A percentile compares a stretch with the other conserved stretches of the same genome.
phyloP scores from a whole-genome alignment of 2,888 invertebrate species.

The Oegoconia quadripuncta region DNA sequence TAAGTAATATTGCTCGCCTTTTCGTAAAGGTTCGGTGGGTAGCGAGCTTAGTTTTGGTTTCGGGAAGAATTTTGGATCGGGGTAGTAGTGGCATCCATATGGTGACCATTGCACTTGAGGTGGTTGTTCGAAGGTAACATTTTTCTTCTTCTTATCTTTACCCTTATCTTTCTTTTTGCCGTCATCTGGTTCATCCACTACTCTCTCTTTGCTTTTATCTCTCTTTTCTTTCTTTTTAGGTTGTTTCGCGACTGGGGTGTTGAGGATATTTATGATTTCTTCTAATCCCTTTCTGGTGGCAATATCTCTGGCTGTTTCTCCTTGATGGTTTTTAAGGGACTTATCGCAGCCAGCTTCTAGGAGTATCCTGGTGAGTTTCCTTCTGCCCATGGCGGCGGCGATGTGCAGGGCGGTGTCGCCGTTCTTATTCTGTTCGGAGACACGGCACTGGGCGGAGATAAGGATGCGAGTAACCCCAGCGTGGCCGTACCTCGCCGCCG shows the following conservation, averaged over 20 bases:
- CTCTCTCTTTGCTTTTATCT: constrained; percentile 75
- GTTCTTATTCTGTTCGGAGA: constrained; percentile 96
- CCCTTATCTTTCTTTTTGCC: constrained; percentile 61
- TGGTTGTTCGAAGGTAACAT: constrained; percentile 75
- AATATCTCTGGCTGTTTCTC: constrained; percentile 93
- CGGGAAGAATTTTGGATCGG: constrained; percentile 91
- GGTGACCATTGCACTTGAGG: constrained; percentile 87
- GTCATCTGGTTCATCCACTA: constrained; percentile 74
- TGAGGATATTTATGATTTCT: constrained; percentile 90
- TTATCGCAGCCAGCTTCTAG: constrained; percentile 90
- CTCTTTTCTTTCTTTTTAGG: constrained; percentile 61
- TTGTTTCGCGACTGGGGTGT: constrained; percentile 73
- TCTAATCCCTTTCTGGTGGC: constrained; percentile 90
- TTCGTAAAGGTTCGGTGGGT: constrained; percentile 90
- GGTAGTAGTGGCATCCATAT: constrained; percentile 94
- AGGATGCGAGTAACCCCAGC: constrained; percentile 97
- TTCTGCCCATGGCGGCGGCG: constrained; percentile 94
- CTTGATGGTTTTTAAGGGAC: constrained; percentile 87
- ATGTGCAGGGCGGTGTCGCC: constrained; percentile 97
- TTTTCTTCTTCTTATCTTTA: constrained; percentile 69
- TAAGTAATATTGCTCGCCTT: constrained; percentile 96
- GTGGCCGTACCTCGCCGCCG: constrained; percentile 96
- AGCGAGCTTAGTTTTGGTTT: constrained; percentile 91
- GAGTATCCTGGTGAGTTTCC: constrained; percentile 93
- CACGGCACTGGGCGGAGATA: constrained; percentile 91